Evolutionary conservation across 2,797 vertebrate species (phyloP), one percentile per base, ranked within the genome.

Genomic region (Emys orbicularis): DNA sequence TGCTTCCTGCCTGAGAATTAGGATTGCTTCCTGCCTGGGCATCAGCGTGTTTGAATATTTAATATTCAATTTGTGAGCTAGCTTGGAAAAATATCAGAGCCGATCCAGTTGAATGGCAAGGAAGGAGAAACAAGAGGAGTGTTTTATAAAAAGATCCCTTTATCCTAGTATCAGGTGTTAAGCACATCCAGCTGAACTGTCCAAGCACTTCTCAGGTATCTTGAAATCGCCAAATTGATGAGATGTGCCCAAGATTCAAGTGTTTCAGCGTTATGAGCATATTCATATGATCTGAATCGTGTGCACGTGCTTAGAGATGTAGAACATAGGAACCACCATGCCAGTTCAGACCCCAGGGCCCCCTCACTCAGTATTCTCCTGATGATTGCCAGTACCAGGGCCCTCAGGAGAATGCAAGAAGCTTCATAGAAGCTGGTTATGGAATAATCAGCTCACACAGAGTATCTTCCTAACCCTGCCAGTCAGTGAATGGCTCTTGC

Each of bases 211-310:
- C 19, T 81, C 90, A 92, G 90, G 12, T 37, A 68, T 34, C 59
- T 72, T 7, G 6, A 88, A 61, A 34, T 37, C 2, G 8, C 34
- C 18, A n/a, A 90, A 79, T 37, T 0, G 0, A 77, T 52, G 49
- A 0, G 1, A 7, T 23, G 9, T 27, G 9, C 6, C 0, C 0
- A 81, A 41, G 0, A 57, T 54, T 87, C 0, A 0, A 84, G 52
- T 9, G 34, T 18, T 37, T n/a, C 61, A 68, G 61, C 18, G 18
- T 8, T 68, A 18, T 9, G 18, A 18, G 34, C 8, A 11, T 11
- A n/a, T n/a, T 68, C 34, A n/a, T 8, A 19, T n/a, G 19, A 68
- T 37, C 61, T 37, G 61, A 68, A 15, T 68, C 1, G 2, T 5
- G 16, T 37, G 34, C 61, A 19, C 4, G 2, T 18, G 61, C 34